A percentile compares a stretch with the other conserved stretches of the same genome.
Evolutionary conservation across 2,888 invertebrate species (phyloP).

Genomic region (Phaonia tiefii): DNA sequence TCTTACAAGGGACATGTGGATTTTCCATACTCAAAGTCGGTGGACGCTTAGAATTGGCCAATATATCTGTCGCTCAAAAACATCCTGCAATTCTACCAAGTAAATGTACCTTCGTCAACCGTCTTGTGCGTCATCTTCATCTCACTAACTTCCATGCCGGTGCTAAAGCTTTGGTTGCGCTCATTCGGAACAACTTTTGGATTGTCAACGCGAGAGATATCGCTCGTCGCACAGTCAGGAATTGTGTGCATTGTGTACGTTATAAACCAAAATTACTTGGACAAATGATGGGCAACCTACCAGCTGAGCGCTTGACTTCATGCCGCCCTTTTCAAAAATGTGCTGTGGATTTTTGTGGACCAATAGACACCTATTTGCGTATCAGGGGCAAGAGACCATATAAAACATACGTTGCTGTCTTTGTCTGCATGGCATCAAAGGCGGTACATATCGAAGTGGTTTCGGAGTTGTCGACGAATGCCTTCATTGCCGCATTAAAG

Average conservation of each 20-base stretch:
- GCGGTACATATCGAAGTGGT: slow-evolving; percentile 48
- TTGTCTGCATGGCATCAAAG: slow-evolving; percentile 53
- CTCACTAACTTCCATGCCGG: slow-evolving; percentile 62
- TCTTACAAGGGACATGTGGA: slow-evolving; percentile 12
- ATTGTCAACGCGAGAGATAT: no score
- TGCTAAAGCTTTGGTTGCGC: slow-evolving; percentile 51
- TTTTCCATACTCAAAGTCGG: slow-evolving; percentile 59
- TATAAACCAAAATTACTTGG: slow-evolving; percentile 45
- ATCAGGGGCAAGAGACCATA: no score
- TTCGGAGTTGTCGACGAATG: slow-evolving; percentile 47
- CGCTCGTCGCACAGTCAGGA: slow-evolving; percentile 21
- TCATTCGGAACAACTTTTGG: slow-evolving; percentile 56
- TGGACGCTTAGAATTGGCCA: slow-evolving; percentile 42
- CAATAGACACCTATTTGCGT: slow-evolving; percentile 43
- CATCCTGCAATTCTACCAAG: slow-evolving; percentile 40
- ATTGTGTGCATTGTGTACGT: slow-evolving; percentile 34
- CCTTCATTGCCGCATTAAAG: slow-evolving; percentile 52
- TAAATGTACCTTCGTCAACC: slow-evolving; percentile 37
- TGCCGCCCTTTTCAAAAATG: slow-evolving; percentile 32
- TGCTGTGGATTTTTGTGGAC: slow-evolving; percentile 58
- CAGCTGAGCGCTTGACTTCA: slow-evolving; percentile 23
- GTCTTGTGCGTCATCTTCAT: slow-evolving; percentile 56
- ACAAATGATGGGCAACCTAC: no score
- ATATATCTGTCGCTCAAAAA: slow-evolving; percentile 38
- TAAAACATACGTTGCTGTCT: slow-evolving; percentile 56